phyloP scores from a whole-genome alignment of 2,888 invertebrate species.

The Lacanobia oleracea region DNA sequence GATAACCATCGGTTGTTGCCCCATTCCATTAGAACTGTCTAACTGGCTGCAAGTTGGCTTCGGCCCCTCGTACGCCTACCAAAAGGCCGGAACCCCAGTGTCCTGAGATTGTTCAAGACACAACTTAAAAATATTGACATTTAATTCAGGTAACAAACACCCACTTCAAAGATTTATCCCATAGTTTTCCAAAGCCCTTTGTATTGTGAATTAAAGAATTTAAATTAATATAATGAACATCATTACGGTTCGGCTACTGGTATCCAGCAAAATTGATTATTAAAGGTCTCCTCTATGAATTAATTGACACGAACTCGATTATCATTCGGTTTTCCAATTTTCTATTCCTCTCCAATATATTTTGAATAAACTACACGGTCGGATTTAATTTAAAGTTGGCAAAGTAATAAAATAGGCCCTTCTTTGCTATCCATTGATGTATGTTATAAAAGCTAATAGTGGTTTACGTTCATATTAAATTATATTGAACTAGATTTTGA shows the following conservation, averaged over 20 bases:
- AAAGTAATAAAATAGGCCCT: neutral
- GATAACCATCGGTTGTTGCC: no score
- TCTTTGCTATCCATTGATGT: neutral
- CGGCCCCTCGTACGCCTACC: no score
- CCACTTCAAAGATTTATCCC: no score
- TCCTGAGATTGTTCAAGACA: no score
- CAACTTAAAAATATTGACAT: no score
- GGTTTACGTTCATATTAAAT: neutral
- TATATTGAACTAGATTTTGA: neutral
- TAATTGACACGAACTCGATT: constrained; percentile 66
- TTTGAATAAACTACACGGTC: constrained; percentile 16
- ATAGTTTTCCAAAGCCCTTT: no score
- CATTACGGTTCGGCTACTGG: neutral
- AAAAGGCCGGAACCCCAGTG: no score
- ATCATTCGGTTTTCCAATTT: constrained; percentile 60
- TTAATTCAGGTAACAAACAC: no score
- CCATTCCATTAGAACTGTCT: no score
- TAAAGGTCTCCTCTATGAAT: constrained; percentile 59
- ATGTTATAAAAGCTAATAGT: neutral
- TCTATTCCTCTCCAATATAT: neutral
- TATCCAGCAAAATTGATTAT: constrained; percentile 59
- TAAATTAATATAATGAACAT: constrained; percentile 12
- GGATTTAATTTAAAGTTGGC: constrained; percentile 16
- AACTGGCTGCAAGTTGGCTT: no score
- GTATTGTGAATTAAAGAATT: neutral